Conservation (phyloP, 2,888 invertebrate species). For the Pristionchus maxplancki region DNA sequence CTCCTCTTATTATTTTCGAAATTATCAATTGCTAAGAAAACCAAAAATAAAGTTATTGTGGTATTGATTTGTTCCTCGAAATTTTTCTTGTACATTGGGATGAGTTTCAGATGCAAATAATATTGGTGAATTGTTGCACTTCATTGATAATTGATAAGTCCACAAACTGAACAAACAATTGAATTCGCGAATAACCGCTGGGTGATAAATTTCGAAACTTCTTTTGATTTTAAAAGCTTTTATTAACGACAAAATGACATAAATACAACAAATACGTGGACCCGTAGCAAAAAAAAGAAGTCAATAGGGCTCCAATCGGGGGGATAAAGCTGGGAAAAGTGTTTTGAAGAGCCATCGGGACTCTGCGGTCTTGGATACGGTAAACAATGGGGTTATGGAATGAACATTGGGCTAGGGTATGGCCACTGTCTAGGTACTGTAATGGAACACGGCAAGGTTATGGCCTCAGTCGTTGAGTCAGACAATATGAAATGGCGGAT, state of each 20-base stretch:
- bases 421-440: constrained; percentile 20
- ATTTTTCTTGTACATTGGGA: too few relatives aligned
- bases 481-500: too few relatives aligned
- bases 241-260: not conserved
- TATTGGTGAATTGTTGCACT: too few relatives aligned
- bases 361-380: not conserved
- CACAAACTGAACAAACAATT: too few relatives aligned
- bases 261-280: not conserved
- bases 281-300: not conserved
- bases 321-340: not conserved
- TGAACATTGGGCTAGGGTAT: not conserved
- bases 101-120: too few relatives aligned
- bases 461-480: not conserved
- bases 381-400: not conserved
- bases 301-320: not conserved
- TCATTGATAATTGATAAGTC: too few relatives aligned
- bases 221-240: not conserved
- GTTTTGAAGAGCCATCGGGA: not conserved
- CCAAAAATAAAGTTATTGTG: too few relatives aligned
- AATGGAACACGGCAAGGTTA: not conserved
- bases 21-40: too few relatives aligned
- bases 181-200: too few relatives aligned
- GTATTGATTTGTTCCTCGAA: too few relatives aligned
- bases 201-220: too few relatives aligned
- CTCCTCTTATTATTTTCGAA: too few relatives aligned